Conservation (phyloP, 2,888 invertebrate species). For the Gastrophysa polygoni region DNA sequence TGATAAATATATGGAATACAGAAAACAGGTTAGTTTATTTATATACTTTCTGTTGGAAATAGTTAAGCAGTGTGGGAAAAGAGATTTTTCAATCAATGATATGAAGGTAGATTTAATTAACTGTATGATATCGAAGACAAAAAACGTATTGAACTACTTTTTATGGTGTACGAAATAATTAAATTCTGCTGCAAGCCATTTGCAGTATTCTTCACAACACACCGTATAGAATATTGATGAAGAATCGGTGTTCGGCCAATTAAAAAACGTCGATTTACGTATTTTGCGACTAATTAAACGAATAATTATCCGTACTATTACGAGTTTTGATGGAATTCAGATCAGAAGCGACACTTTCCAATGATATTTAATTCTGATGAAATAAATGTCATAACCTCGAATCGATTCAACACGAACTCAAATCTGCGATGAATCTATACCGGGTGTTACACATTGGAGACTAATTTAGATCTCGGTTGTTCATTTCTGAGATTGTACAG, state of each 20-base stretch:
- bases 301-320: conserved; percentile 28
- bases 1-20: conserved; percentile 25
- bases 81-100: conserved; percentile 34
- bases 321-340: conserved; percentile 21
- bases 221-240: conserved; percentile 34
- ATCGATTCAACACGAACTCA: neutral
- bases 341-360: conserved; percentile 23
- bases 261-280: conserved; percentile 33
- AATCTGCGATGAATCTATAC: neutral
- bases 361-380: conserved; percentile 13
- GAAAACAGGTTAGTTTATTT: conserved; percentile 32
- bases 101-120: conserved; percentile 37
- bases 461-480: too few species aligned
- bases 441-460: too few species aligned
- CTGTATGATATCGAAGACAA: conserved; percentile 28
- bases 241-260: conserved; percentile 31
- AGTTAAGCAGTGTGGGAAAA: conserved; percentile 36
- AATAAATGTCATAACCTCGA: neutral
- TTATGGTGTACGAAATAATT: conserved; percentile 37
- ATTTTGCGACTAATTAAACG: conserved; percentile 32
- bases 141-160: conserved; percentile 36
- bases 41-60: conserved; percentile 31
- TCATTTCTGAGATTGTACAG: too few species aligned
- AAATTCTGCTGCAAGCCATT: conserved; percentile 33
- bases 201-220: conserved; percentile 23